Base-by-base conservation (phyloP, 2,797 vertebrate genomes). In the Sparus aurata region DNA sequence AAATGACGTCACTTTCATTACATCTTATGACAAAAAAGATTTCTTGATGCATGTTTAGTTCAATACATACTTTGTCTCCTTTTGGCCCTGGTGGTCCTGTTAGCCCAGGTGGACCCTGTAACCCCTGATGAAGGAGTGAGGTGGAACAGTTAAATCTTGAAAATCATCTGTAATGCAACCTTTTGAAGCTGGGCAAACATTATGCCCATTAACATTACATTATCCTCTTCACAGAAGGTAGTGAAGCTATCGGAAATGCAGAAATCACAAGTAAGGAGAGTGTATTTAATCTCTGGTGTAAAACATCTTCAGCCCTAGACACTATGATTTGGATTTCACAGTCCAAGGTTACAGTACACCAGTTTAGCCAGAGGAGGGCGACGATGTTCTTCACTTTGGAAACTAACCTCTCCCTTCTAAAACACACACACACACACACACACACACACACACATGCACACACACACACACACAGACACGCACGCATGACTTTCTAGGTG, bases 11-110 rank as follows among this genome's bases (percentile, higher is more conserved):
- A 38, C 38, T 38, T 38, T 38, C 9, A 38, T 11, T 38, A 38
- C 9, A 38, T 11, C 38, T 38, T 38, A 38, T 43, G 1, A 38
- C 55, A 34, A 53, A 41, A 62, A 63, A 4, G 0, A 23, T 2
- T 22, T 30, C 2, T 7, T 43, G 6, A 27, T 70, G n/a, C 0
- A 17, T 18, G 23, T 73, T 50, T 38, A 9, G 54, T 55, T 13
- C 3, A 27, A 45, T 16, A 81, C 89, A 55, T 92, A 96, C 95
- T 93, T 95, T 96, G 54, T 95, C 94, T 86, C 95, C 95, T 92
- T 95, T 95, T 20, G 77, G 89, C 58, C 95, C 95, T 17, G 84
- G 80, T 82, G 54, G 87, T 75, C 95, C 95, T 60, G 91, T 10
- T 43, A 64, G 73, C 4, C 95, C 95, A 38, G 89, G 92, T 73